These are phyloP conservation scores for Drosophila pseudoananassae DNA, from an alignment of 1,140 invertebrate species.

Conservation along the genomic window DNA sequence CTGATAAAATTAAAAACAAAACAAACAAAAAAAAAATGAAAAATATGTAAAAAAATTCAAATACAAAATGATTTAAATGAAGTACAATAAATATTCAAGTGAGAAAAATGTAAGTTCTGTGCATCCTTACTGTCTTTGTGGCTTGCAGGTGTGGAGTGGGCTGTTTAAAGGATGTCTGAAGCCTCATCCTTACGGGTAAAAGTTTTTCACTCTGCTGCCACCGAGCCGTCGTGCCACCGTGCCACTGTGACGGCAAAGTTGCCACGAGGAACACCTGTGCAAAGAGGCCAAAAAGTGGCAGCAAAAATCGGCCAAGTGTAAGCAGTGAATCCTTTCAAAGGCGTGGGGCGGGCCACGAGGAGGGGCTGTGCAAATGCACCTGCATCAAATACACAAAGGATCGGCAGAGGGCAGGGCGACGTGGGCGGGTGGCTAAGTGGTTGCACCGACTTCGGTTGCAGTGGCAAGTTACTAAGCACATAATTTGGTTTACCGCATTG, in stretches of 20 bases:
- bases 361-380: constrained; percentile 57
- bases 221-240: neutral
- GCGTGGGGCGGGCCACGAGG: neutral
- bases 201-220: constrained; percentile 57
- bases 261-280: constrained; percentile 45
- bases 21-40: constrained; percentile 23
- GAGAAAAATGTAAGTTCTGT: constrained; percentile 37
- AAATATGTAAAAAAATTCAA: constrained; percentile 50
- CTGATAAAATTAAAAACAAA: constrained; percentile 49
- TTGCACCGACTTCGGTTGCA: constrained; percentile 33
- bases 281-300: constrained; percentile 34
- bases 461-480: constrained; percentile 65
- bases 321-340: constrained; percentile 24
- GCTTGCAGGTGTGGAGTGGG: too few species aligned
- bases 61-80: constrained; percentile 63
- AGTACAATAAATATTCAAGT: constrained; percentile 66
- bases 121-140: neutral
- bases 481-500: constrained; percentile 73
- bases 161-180: too few species aligned
- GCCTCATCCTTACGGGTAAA: constrained; percentile 17
- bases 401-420: constrained; percentile 4
- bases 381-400: constrained; percentile 54
- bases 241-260: constrained; percentile 46
- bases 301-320: constrained; percentile 41
- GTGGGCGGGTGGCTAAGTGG: constrained; percentile 1